Evolutionary conservation across 2,888 invertebrate species (phyloP).

Genomic region (Mayetiola destructor): DNA sequence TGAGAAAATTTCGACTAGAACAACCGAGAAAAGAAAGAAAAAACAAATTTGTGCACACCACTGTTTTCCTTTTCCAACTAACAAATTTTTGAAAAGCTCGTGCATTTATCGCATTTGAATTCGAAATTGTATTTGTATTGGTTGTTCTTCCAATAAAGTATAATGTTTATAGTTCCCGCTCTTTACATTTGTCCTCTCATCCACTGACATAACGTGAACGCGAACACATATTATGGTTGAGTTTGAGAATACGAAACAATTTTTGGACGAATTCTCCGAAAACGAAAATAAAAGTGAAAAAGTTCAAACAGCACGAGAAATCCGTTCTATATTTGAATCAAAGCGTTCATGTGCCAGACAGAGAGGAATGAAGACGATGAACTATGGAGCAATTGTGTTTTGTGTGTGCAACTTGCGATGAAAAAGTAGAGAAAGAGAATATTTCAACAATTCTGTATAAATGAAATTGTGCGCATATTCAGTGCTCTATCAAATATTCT

Average conservation of each 20-base stretch:
- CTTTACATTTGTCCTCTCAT: no score
- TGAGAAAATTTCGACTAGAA: background rate
- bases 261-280: background rate
- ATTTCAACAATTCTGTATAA: background rate
- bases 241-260: no score
- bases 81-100: slow-evolving; percentile 5
- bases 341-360: background rate
- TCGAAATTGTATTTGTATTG: background rate
- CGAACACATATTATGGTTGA: no score
- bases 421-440: background rate
- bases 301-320: no score
- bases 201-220: no score
- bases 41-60: background rate
- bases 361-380: background rate
- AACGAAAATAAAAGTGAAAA: background rate
- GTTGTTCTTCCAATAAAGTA: background rate
- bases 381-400: no score
- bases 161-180: no score
- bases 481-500: no score
- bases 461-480: slow-evolving; percentile 8
- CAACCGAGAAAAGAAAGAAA: background rate
- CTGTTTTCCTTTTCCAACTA: slow-evolving; percentile 2
- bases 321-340: background rate
- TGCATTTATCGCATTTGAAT: background rate
- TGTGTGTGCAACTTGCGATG: background rate